Evolutionary conservation across 2,797 vertebrate genomes (phyloP).

Genomic region (Molossus molossus): DNA sequence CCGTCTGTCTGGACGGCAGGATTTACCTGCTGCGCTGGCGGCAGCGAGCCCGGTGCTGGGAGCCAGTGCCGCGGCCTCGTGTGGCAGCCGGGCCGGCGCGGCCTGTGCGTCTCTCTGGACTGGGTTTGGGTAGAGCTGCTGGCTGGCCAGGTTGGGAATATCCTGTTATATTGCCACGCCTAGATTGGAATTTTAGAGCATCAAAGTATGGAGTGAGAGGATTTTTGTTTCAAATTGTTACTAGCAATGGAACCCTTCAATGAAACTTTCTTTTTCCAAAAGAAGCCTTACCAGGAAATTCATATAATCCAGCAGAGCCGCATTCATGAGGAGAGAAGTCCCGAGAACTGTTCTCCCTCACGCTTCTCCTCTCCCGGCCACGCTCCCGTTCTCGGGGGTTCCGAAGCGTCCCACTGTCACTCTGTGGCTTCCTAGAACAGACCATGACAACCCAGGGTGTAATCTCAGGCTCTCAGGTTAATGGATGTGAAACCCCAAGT

Average conservation of each 20-base stretch:
- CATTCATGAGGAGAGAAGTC: neutral
- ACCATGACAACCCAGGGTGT: neutral
- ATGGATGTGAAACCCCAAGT: constrained; percentile 2
- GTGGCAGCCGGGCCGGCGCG: accelerated
- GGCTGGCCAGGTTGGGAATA: neutral
- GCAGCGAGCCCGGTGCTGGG: neutral
- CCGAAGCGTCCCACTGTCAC: neutral
- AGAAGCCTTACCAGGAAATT: neutral
- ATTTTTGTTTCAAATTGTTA: neutral
- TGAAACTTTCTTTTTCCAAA: neutral
- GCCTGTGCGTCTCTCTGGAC: neutral
- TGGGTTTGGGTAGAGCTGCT: neutral
- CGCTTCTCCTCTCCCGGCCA: neutral
- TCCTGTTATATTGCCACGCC: neutral
- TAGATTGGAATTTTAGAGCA: constrained; percentile 46
- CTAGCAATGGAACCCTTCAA: constrained; percentile 49
- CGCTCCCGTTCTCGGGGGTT: neutral
- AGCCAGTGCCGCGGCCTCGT: neutral
- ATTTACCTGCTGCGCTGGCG: accelerated
- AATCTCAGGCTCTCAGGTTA: neutral
- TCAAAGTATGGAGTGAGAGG: neutral
- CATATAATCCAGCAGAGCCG: neutral
- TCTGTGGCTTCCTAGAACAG: neutral
- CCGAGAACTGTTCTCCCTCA: neutral
- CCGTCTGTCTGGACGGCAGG: neutral